Base-by-base conservation (phyloP, 2,113 vertebrate species). In the Mastomys natalensis region DNA sequence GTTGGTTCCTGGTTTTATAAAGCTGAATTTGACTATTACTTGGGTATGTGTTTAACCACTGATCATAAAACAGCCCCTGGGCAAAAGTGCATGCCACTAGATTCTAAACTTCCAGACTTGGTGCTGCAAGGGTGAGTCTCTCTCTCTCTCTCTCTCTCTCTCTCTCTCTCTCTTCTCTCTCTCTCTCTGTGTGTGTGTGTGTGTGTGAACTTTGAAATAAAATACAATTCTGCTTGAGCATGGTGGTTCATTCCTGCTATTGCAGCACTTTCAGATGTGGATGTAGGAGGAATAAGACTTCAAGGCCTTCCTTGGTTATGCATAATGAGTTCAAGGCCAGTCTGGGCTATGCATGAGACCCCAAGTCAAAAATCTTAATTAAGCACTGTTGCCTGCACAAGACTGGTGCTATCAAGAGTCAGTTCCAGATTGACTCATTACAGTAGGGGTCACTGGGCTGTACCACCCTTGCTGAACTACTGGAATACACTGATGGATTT, bases 41-140 rank as follows among this genome's bases (percentile, higher is more conserved):
- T 88, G 93, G 45, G 55, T 85, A 21, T 66, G 51, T 37, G 85
- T 72, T 72, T 86, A 92, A 82, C 64, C 95, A 40, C 84, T 90
- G 22, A 55, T 48, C 74, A 15, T 66, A 51, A 91, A 70, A 24
- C 45, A 94, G 78, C 68, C 53, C 31, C 70, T 84, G 62, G 16
- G 37, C 53, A 51, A 51, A 87, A 37, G 48, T n/a, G 51, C 70
- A 19, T 62, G 76, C 55, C 7, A n/a, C n/a, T 43, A 19, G 43
- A 66, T 76, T 91, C 72, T 88, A 53, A 43, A 21, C 58, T 81
- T 55, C 37, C 29, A 55, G 80, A 92, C 17, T 74, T 88, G 31
- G 62, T 58, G 13, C 48, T 89, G 34, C 17, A 19, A 70, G 55
- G 37, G 53, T 90, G 84, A 94, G n/a, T 90, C 29, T 45, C 45